Base-by-base conservation (phyloP, 2,888 invertebrate species). In the Drosophila stalkeri region DNA sequence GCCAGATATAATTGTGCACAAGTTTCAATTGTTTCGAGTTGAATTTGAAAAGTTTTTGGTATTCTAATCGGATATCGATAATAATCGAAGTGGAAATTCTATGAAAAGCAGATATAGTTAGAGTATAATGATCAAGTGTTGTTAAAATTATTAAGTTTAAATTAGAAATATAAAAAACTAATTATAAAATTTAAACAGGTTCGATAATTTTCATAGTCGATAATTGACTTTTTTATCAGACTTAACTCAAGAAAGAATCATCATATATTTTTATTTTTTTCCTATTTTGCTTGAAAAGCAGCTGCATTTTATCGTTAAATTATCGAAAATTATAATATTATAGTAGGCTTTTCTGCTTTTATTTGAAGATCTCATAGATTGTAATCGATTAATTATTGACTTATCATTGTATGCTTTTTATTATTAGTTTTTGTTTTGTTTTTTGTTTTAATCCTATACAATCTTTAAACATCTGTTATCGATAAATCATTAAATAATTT, bases 11-110 rank as follows among this genome's bases (percentile, higher is more conserved):
- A 69, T 56, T 55, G 44, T 62, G 61, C 46, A 12, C 0, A 68
- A 68, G 51, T 69, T 71, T 56, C 46, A 57, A 69, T 57, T 70
- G 65, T 68, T 39, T 33, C 35, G 43, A 37, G 51, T 41, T 64
- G 6, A 9, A 27, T 44, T 16, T n/a, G 16, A 20, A 59, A 64
- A 63, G 27, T 57, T 60, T 60, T 31, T 7, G 8, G 11, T 0
- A 16, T 11, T 27, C 31, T 7, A 49, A 49, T 60, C 60, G 18
- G 47, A 39, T 49, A 49, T 49, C 49, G 39, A 60, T 60, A 49
- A 49, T 18, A 39, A 49, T 60, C 37, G 57, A 35, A 35, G 35
- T 18, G 49, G 31, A 49, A 49, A 33, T 33, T 3, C 47, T 16
- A 11, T 0, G 47, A 3, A 4, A 1, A 27, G n/a, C 9, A 4